These are phyloP conservation scores for Tanypteryx hageni DNA, from an alignment of 2,888 invertebrate genomes.

Conservation along the genomic window DNA sequence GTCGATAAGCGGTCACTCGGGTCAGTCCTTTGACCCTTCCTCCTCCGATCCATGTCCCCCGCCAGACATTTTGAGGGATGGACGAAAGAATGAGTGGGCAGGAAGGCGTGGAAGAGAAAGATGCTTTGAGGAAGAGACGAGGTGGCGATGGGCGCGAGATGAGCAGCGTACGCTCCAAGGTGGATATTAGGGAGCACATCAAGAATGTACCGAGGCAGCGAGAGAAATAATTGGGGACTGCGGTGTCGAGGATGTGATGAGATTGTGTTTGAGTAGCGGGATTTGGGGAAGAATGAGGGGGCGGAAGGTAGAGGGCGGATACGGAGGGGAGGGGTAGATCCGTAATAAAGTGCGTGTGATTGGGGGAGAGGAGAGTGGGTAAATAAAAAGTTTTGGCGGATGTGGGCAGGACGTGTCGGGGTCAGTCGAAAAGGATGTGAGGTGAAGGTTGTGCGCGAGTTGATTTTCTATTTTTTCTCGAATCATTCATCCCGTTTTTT, in stretches of 20 bases:
- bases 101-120: background rate
- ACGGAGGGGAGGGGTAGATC: background rate
- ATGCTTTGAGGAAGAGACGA: background rate
- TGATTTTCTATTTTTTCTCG: background rate
- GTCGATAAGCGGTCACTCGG: too few relatives aligned
- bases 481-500: background rate
- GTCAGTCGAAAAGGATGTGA: conserved; percentile 8
- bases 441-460: conserved; percentile 15
- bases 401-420: conserved; percentile 24
- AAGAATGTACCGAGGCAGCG: background rate
- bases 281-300: background rate
- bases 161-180: background rate
- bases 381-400: conserved; percentile 31
- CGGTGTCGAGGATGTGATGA: background rate
- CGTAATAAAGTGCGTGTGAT: conserved; percentile 28
- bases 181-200: background rate
- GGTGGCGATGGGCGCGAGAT: background rate
- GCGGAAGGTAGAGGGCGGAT: background rate
- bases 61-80: too few relatives aligned
- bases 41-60: too few relatives aligned
- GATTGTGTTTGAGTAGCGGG: conserved; percentile 13
- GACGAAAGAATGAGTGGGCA: background rate
- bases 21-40: too few relatives aligned
- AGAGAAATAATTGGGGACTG: background rate
- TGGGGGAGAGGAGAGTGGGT: background rate